phyloP scores from a whole-genome alignment of 2,888 invertebrate species.

The Diplazon laetatorius region DNA sequence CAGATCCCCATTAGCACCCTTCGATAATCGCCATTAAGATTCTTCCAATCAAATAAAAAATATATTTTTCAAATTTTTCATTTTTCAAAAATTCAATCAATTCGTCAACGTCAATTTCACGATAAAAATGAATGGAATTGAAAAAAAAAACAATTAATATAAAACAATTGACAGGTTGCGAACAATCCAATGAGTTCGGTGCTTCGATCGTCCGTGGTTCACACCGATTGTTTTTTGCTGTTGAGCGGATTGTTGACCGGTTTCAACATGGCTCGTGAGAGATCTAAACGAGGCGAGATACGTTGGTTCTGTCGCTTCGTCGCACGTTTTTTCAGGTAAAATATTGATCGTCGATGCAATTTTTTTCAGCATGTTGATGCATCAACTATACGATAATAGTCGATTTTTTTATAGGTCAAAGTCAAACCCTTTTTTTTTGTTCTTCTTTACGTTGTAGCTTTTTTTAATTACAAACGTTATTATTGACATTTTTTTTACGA shows the following conservation, averaged over 20 bases:
- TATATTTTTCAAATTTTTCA: no score
- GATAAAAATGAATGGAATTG: no score
- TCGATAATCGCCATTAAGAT: no score
- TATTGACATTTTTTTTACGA: neutral
- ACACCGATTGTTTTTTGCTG: constrained; percentile 87
- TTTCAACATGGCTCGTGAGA: constrained; percentile 85
- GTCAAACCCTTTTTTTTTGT: constrained; percentile 29
- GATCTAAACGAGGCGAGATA: constrained; percentile 83
- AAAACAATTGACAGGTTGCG: constrained; percentile 81
- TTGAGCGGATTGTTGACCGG: constrained; percentile 87
- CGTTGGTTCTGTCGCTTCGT: constrained; percentile 85
- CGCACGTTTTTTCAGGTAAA: constrained; percentile 86
- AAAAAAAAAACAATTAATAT: no score
- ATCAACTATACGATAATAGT: no score
- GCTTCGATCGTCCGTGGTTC: constrained; percentile 86
- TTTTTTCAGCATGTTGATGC: no score
- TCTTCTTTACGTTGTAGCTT: neutral
- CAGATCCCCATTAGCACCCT: no score
- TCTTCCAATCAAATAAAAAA: no score
- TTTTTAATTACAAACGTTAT: neutral
- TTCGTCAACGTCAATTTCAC: constrained; percentile 68
- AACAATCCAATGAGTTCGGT: constrained; percentile 85
- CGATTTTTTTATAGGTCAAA: no score
- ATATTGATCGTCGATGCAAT: no score
- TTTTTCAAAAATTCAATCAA: no score